Percentiles rank a stretch among this genome's conserved stretches.
Evolutionary conservation across 2,888 invertebrate genomes (phyloP).

Genomic region (Xestia sexstrigata): DNA sequence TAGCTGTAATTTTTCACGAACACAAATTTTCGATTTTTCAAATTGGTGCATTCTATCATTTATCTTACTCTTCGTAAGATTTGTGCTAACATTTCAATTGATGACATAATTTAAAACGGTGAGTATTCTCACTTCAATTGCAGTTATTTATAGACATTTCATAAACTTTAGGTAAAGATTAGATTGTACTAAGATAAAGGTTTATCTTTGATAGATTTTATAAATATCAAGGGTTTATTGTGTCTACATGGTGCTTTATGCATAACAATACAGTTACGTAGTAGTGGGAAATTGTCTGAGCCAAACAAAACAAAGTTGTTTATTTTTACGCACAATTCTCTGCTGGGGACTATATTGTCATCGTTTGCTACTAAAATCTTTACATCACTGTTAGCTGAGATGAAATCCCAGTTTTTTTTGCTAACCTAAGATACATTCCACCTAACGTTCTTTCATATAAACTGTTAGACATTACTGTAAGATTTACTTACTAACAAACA

Average conservation of each 20-base stretch:
- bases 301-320: constrained; percentile 58
- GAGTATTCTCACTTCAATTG: constrained; percentile 18
- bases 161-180: constrained; percentile 32
- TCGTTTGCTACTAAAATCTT: constrained; percentile 17
- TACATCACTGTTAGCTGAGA: constrained; percentile 1
- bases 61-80: background rate
- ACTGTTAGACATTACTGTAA: constrained; percentile 29
- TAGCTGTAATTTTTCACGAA: background rate
- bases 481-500: constrained; percentile 15
- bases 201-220: constrained; percentile 23
- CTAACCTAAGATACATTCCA: constrained; percentile 5
- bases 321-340: constrained; percentile 41
- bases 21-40: constrained; percentile 1
- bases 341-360: constrained; percentile 27
- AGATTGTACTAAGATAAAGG: constrained; percentile 30
- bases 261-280: constrained; percentile 22
- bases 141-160: constrained; percentile 33
- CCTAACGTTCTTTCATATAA: constrained; percentile 9
- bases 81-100: constrained; percentile 2
- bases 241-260: constrained; percentile 21
- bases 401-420: background rate
- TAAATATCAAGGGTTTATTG: constrained; percentile 24
- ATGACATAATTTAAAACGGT: constrained; percentile 16
- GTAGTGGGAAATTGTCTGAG: constrained; percentile 44
- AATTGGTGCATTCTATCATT: background rate